Evolutionary conservation across 1,140 invertebrate species (phyloP).

Genomic region (Bradynema listronoti): DNA sequence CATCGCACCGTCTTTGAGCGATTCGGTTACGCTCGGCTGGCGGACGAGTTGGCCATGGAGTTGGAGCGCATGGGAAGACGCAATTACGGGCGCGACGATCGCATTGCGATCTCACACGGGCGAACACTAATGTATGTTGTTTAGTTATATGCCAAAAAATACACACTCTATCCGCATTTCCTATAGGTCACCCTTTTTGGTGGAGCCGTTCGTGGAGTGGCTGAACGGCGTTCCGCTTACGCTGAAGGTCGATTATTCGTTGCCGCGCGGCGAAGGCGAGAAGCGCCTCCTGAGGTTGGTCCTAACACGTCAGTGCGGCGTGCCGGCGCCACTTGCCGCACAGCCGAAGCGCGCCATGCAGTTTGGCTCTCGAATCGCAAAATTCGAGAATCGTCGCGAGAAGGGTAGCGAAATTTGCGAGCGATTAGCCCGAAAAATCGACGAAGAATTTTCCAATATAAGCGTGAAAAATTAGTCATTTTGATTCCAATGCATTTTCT

Average conservation of each 20-base stretch:
- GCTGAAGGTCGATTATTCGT: conserved; percentile 66
- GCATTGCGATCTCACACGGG: conserved; percentile 67
- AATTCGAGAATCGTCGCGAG: conserved; percentile 68
- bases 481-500: no score
- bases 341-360: conserved; percentile 87
- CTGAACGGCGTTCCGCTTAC: conserved; percentile 68
- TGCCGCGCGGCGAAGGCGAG: conserved; percentile 76
- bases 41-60: conserved; percentile 42
- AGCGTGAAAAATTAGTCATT: no score
- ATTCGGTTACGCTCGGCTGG: conserved; percentile 26
- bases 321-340: conserved; percentile 64
- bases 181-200: conserved; percentile 75
- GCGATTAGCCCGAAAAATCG: no score
- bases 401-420: conserved; percentile 68
- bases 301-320: conserved; percentile 37
- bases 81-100: conserved; percentile 88
- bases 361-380: conserved; percentile 92
- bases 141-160: conserved; percentile 8
- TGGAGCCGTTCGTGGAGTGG: conserved; percentile 73
- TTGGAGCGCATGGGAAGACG: conserved; percentile 58
- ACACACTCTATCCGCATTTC: not conserved
- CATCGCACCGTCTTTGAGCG: conserved; percentile 35
- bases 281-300: conserved; percentile 81
- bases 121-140: conserved; percentile 25
- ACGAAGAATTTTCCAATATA: no score